Evolutionary conservation across 2,797 vertebrate species (phyloP).

Genomic region (Mus caroli): DNA sequence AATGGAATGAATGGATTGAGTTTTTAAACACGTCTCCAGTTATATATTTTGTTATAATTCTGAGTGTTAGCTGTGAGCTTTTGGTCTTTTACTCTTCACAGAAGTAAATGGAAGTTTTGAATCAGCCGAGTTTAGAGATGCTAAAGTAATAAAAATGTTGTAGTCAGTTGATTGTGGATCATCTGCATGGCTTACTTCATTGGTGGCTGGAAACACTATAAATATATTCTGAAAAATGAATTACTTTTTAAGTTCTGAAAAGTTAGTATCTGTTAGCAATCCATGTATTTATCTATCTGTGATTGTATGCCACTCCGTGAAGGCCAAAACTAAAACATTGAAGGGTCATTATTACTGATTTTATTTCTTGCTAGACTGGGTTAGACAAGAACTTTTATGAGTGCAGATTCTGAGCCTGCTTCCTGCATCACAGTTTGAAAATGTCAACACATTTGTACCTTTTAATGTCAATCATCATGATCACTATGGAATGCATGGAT

Average conservation of each 20-base stretch:
- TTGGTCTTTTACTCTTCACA: background rate
- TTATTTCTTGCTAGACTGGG: conserved; percentile 31
- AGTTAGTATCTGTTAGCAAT: conserved; percentile 45
- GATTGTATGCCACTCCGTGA: background rate
- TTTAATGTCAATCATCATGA: background rate
- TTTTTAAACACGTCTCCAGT: conserved; percentile 42
- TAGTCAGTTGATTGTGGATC: conserved; percentile 40
- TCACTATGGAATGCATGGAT: background rate
- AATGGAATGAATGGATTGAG: conserved; percentile 38
- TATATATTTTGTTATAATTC: conserved; percentile 33
- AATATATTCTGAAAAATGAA: conserved; percentile 22
- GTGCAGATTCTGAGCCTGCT: background rate
- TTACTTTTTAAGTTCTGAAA: conserved; percentile 34
- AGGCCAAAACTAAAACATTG: background rate
- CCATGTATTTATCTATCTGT: conserved; percentile 3
- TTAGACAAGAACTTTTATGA: background rate
- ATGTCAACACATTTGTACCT: background rate
- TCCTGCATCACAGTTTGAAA: background rate
- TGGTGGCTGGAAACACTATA: conserved; percentile 40
- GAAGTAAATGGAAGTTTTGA: conserved; percentile 53
- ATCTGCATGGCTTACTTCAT: conserved; percentile 5
- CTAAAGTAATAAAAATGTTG: conserved; percentile 54
- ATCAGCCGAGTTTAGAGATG: background rate
- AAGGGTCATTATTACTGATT: background rate
- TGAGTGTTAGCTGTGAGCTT: conserved; percentile 46